Conservation (phyloP, 2,888 invertebrate genomes). For the Drosophila subsilvestris region DNA sequence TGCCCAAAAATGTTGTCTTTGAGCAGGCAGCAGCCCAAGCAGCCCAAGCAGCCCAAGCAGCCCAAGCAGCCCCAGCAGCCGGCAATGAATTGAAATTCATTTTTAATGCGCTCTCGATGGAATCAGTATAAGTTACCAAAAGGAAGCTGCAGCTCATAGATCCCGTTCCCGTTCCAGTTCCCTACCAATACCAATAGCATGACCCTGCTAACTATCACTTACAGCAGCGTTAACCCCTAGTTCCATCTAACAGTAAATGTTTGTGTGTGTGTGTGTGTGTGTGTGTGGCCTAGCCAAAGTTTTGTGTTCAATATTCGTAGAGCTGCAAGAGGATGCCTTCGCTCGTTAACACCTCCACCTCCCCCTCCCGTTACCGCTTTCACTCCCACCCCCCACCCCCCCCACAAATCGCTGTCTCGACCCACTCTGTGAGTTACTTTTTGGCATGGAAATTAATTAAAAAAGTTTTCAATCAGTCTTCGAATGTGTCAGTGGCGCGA, state of each 20-base stretch:
- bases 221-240: background rate
- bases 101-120: constrained; percentile 65
- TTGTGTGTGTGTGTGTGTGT: background rate
- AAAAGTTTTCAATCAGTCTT: constrained; percentile 80
- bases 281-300: constrained; percentile 31
- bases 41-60: too few species aligned
- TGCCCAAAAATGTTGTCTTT: constrained; percentile 50
- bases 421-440: constrained; percentile 34
- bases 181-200: background rate
- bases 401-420: background rate
- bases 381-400: too few species aligned
- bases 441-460: constrained; percentile 80
- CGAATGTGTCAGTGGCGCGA: constrained; percentile 62
- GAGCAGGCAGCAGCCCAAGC: constrained; percentile 8
- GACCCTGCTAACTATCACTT: background rate
- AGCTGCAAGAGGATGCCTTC: background rate
- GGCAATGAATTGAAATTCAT: constrained; percentile 73
- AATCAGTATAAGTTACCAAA: constrained; percentile 10
- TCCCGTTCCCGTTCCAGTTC: background rate
- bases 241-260: constrained; percentile 1
- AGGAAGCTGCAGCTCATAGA: constrained; percentile 1
- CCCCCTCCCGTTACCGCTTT: background rate
- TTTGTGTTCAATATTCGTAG: constrained; percentile 59
- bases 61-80: constrained; percentile 4
- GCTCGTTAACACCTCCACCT: background rate